phyloP scores from a whole-genome alignment of 2,797 vertebrate species.

The Fistularia tabacaria region DNA sequence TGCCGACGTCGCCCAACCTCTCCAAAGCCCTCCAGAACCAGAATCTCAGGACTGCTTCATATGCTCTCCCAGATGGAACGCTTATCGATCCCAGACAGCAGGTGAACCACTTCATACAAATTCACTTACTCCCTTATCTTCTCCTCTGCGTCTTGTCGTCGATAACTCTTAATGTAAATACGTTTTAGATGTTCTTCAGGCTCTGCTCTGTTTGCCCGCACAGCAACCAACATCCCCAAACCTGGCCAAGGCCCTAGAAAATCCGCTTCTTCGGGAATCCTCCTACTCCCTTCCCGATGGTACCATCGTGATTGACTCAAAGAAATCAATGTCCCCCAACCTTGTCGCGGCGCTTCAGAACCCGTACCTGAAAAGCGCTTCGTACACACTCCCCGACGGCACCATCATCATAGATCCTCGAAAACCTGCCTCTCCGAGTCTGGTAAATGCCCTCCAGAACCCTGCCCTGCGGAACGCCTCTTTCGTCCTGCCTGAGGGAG shows the following conservation, averaged over 20 bases:
- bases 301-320: constrained; percentile 69
- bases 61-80: constrained; percentile 72
- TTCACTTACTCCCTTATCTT: background rate
- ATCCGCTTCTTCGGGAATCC: constrained; percentile 64
- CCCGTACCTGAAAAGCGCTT: constrained; percentile 66
- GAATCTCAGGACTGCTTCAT: constrained; percentile 64
- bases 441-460: constrained; percentile 61
- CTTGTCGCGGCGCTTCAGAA: constrained; percentile 72
- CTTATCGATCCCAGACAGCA: constrained; percentile 61
- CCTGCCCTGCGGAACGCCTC: constrained; percentile 48
- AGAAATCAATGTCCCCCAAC: constrained; percentile 59
- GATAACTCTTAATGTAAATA: background rate
- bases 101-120: constrained; percentile 34
- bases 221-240: constrained; percentile 70
- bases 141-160: background rate
- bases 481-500: constrained; percentile 57
- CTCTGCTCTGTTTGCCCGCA: constrained; percentile 20
- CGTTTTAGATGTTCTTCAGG: too few relatives aligned
- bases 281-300: constrained; percentile 77
- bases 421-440: constrained; percentile 67
- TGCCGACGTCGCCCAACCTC: constrained; percentile 68
- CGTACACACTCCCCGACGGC: constrained; percentile 75
- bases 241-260: constrained; percentile 65
- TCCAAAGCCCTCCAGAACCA: constrained; percentile 71
- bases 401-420: constrained; percentile 74